Conservation (phyloP, 2,113 vertebrate species). For the Brachirus orientalis region DNA sequence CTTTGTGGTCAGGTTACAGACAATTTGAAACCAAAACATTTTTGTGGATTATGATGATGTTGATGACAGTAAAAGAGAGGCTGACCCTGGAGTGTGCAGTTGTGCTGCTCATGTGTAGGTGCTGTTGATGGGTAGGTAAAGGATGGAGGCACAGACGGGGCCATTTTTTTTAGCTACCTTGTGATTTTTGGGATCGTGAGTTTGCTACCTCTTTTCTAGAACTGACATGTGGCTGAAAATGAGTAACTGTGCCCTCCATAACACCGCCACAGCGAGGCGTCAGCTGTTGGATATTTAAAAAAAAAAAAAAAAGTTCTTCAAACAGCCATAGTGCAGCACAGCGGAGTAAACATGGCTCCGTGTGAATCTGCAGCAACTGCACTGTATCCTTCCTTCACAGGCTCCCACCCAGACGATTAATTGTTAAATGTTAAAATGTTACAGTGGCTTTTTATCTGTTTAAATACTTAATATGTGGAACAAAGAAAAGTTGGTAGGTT, state of each 20-base stretch:
- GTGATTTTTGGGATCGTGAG: conserved; percentile 25
- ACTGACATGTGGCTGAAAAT: conserved; percentile 30
- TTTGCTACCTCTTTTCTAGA: conserved; percentile 67
- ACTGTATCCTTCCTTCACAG: no score
- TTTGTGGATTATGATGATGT: conserved; percentile 24
- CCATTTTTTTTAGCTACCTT: conserved; percentile 1
- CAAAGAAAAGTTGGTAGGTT: no score
- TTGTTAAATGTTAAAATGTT: conserved; percentile 31
- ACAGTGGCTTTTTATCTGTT: not conserved
- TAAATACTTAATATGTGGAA: not conserved
- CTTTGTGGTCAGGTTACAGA: conserved; percentile 47
- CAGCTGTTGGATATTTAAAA: not conserved
- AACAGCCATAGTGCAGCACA: not conserved
- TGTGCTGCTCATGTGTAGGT: conserved; percentile 10
- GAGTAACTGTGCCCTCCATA: not conserved
- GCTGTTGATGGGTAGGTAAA: not conserved
- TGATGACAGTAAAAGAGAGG: not conserved
- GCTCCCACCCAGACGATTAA: conserved; percentile 6
- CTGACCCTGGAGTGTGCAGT: no score
- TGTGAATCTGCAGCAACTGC: conserved; percentile 10
- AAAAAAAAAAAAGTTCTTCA: not conserved
- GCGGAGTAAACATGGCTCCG: not conserved
- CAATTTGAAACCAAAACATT: conserved; percentile 48
- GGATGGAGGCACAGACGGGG: conserved; percentile 23
- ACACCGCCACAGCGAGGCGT: not conserved